Conservation (phyloP, 1,140 invertebrate genomes). For the Lepidurus arcticus region DNA sequence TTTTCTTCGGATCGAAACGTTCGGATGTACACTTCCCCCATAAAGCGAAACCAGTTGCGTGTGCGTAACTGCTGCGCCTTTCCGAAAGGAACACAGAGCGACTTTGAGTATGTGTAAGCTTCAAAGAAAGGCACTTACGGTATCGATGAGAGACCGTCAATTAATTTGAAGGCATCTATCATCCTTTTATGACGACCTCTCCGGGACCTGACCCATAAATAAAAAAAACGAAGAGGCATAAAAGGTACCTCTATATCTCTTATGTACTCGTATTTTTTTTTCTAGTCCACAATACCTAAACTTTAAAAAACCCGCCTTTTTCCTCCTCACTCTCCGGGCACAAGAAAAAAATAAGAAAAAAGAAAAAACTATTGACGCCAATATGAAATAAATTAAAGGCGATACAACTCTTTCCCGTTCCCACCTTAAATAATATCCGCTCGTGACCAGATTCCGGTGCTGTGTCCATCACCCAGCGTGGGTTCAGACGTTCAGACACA, state of each 20-base stretch:
- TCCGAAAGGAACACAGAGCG: neutral
- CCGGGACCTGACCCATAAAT: constrained; percentile 4
- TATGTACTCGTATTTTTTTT: neutral
- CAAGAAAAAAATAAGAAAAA: neutral
- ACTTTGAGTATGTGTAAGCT: neutral
- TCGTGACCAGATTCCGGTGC: constrained; percentile 16
- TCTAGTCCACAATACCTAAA: neutral
- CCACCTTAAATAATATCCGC: neutral
- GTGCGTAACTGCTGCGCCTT: neutral
- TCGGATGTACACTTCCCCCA: neutral
- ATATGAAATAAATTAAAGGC: constrained; percentile 6
- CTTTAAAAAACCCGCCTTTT: neutral
- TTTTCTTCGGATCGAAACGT: neutral
- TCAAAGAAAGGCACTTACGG: constrained; percentile 13
- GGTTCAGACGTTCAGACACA: neutral
- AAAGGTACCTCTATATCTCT: neutral
- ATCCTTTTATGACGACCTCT: constrained; percentile 1
- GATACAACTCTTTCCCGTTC: constrained; percentile 1
- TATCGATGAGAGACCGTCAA: constrained; percentile 18
- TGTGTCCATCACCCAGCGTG: neutral
- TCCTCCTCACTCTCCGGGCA: neutral
- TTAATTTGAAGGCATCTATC: constrained; percentile 19
- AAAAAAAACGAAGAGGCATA: neutral
- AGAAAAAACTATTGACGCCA: neutral
- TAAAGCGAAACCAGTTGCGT: neutral